Percentiles rank a stretch among this genome's conserved stretches.
Evolutionary conservation across 1,140 invertebrate genomes (phyloP).

Genomic region (Drosophila pseudoananassae): DNA sequence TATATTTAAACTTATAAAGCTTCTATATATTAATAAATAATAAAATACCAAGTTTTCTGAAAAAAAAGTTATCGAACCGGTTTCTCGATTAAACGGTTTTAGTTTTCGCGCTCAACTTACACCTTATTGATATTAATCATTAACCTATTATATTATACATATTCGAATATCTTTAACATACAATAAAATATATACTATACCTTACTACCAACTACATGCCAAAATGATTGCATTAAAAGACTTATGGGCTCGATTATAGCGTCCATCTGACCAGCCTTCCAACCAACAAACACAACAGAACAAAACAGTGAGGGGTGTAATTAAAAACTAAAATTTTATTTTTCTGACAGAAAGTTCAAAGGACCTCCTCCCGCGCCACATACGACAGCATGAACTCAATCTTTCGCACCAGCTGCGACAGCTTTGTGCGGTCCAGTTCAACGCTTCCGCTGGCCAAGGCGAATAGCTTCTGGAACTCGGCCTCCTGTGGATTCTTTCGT

Average conservation of each 20-base stretch:
- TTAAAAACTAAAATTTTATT: slow-evolving; percentile 11
- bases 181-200: neutral
- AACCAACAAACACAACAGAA: slow-evolving; percentile 2
- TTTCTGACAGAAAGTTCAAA: slow-evolving; percentile 42
- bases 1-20: no score
- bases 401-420: slow-evolving; percentile 87
- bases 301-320: neutral
- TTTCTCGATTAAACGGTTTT: neutral
- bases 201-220: slow-evolving; percentile 5
- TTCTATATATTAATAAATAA: neutral
- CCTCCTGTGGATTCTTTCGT: slow-evolving; percentile 66
- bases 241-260: neutral
- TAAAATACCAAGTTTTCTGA: neutral
- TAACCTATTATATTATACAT: no score
- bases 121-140: no score
- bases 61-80: neutral
- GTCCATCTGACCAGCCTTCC: neutral
- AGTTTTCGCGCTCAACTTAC: neutral
- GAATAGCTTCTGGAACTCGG: slow-evolving; percentile 85
- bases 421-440: slow-evolving; percentile 85
- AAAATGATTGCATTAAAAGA: neutral
- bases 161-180: no score
- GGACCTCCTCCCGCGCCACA: slow-evolving; percentile 83
- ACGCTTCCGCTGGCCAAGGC: slow-evolving; percentile 83
- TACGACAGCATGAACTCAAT: slow-evolving; percentile 89